Base-by-base conservation (phyloP, 30 jellyfish, hydroid and myxozoan species). In the Rhopilema esculentum region DNA sequence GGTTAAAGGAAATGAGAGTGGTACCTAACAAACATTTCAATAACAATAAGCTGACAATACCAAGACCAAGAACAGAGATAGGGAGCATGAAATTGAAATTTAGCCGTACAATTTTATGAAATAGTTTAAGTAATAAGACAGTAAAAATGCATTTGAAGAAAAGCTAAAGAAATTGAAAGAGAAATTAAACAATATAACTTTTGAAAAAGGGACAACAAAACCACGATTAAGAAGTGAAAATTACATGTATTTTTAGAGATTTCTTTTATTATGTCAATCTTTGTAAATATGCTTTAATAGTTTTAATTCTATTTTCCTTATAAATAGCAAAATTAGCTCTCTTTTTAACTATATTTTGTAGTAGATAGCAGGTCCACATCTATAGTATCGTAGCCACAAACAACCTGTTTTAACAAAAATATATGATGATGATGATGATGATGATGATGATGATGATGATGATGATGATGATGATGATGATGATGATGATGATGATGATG, bases 61-160 rank as follows among this genome's bases (percentile, higher is more conserved):
- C 68, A 72, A 72, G 82, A 69, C 80, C 82, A 72, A 72, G 82
- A 30, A 30, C 28, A 72, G 82, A 33, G 65, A 72, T 30, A 27
- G 82, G 0, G 68, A 72, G 82, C 29, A 72, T 30, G 68, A 72
- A 28, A 72, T 9, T 72, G 68, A 30, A 72, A 72, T 72, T 72
- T 31, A 72, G 68, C 27, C 32, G 68, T 72, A 9, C 68, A 30
- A 72, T 72, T 72, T 1, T 72, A 48, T 72, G 68, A 66, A 30
- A 72, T 4, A 70, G 65, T 70, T 70, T 69, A 69, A 69, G 80
- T 26, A 69, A 69, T 24, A 53, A n/a, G n/a, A n/a, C n/a, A n/a
- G n/a, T n/a, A n/a, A n/a, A n/a, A n/a, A n/a, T 9, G 19, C 17
- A 40, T 2, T 6, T 40, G 12, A 40, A 40, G 12, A 40, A 40